Percentiles rank a stretch among this genome's conserved stretches.
Conservation (phyloP, 2,113 vertebrate genomes). For the Hyla sarda region DNA sequence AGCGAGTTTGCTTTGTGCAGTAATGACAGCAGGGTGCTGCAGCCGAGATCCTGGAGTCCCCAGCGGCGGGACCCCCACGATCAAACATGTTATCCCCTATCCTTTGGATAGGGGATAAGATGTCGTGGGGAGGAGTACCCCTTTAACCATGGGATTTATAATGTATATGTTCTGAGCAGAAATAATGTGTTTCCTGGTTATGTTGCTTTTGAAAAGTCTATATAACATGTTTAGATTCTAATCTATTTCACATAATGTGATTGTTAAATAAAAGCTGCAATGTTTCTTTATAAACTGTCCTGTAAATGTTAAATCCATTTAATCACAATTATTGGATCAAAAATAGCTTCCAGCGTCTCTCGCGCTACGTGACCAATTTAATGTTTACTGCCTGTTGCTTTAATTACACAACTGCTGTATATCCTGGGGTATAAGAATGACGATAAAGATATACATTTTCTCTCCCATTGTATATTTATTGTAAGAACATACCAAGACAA, state of each 20-base stretch:
- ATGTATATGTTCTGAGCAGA: neutral
- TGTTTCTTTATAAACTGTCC: constrained; percentile 1
- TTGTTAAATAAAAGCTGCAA: constrained; percentile 11
- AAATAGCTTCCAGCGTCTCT: constrained; percentile 36
- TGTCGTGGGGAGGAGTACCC: no score
- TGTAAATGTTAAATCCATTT: constrained; percentile 32
- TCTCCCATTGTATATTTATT: neutral
- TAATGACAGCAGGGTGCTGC: no score
- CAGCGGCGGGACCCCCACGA: no score
- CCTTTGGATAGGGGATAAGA: no score
- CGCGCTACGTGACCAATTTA: constrained; percentile 33
- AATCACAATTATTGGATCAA: constrained; percentile 49
- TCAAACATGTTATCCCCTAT: no score
- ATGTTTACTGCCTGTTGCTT: constrained; percentile 50
- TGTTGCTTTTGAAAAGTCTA: neutral
- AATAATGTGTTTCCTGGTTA: neutral
- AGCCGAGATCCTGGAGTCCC: no score
- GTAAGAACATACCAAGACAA: neutral
- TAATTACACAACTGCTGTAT: constrained; percentile 37
- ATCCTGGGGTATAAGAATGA: constrained; percentile 19
- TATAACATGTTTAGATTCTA: neutral
- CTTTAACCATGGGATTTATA: no score
- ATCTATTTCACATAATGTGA: neutral
- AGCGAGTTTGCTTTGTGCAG: no score
- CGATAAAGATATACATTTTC: constrained; percentile 43